Evolutionary conservation across 2,113 vertebrate species (phyloP).

Genomic region (Panthera uncia): DNA sequence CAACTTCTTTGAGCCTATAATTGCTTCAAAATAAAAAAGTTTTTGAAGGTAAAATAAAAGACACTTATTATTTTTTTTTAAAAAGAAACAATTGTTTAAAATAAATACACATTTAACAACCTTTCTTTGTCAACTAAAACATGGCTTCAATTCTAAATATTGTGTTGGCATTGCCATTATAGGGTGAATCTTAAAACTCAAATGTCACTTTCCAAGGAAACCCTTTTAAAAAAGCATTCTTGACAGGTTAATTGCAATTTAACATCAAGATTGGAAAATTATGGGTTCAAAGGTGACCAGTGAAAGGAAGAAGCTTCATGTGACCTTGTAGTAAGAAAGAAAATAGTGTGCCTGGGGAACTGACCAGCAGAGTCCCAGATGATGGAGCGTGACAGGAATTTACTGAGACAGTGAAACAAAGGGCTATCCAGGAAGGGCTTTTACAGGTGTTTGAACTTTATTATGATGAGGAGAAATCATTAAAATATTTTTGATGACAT

Average conservation of each 20-base stretch:
- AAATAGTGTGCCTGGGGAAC: not conserved
- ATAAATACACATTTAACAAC: not conserved
- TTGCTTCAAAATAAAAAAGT: not conserved
- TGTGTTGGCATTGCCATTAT: not conserved
- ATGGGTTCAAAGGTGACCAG: not conserved
- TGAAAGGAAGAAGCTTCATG: not conserved
- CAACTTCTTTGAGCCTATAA: not conserved
- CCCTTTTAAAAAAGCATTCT: not conserved
- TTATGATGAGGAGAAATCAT: not conserved
- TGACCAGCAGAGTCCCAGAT: rapidly evolving
- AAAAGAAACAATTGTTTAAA: not conserved
- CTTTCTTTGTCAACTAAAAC: not conserved
- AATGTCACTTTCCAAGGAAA: not conserved
- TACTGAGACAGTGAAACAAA: too few species aligned
- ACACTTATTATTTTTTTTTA: not conserved
- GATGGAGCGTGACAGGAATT: not conserved
- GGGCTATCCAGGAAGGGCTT: not conserved
- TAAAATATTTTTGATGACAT: not conserved
- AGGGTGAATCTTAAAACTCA: not conserved
- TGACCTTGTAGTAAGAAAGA: not conserved
- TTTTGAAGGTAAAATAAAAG: not conserved
- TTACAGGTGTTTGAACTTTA: not conserved
- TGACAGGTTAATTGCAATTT: constrained; percentile 10
- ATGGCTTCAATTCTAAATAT: not conserved
- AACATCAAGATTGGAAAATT: not conserved